Conservation (phyloP, 2,113 vertebrate genomes). For the Dromiciops gliroides region DNA sequence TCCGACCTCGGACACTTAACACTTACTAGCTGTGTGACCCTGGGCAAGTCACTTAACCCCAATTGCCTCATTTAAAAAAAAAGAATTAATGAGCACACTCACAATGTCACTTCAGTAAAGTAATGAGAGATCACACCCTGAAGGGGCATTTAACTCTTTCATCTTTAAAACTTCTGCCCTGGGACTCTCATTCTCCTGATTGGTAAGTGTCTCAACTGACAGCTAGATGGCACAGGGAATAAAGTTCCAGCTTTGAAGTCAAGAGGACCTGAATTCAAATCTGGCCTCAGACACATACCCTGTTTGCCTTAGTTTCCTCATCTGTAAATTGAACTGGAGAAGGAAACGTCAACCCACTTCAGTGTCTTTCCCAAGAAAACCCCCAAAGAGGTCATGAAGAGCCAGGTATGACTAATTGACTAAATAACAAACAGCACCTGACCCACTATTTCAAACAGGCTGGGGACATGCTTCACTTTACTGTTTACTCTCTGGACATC, state of each 20-base stretch:
- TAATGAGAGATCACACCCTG: neutral
- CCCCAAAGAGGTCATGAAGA: neutral
- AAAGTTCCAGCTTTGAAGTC: too few species aligned
- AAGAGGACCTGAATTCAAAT: too few species aligned
- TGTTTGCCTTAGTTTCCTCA: too few species aligned
- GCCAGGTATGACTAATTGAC: neutral
- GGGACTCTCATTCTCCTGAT: neutral
- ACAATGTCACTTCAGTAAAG: neutral
- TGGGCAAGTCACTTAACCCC: too few species aligned
- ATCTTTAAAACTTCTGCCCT: neutral
- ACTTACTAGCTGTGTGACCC: too few species aligned
- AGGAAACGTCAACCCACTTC: neutral
- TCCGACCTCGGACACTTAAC: too few species aligned
- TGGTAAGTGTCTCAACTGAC: too few species aligned
- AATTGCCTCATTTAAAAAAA: too few species aligned
- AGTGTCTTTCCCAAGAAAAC: neutral
- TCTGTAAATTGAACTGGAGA: neutral
- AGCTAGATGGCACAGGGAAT: too few species aligned
- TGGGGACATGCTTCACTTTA: neutral
- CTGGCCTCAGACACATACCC: too few species aligned
- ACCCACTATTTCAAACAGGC: neutral
- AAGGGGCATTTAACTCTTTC: neutral
- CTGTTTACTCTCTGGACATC: too few species aligned
- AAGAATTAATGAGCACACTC: neutral
- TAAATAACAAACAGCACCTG: neutral